phyloP scores from a whole-genome alignment of 2,113 vertebrate species.

The Isichthys henryi region DNA sequence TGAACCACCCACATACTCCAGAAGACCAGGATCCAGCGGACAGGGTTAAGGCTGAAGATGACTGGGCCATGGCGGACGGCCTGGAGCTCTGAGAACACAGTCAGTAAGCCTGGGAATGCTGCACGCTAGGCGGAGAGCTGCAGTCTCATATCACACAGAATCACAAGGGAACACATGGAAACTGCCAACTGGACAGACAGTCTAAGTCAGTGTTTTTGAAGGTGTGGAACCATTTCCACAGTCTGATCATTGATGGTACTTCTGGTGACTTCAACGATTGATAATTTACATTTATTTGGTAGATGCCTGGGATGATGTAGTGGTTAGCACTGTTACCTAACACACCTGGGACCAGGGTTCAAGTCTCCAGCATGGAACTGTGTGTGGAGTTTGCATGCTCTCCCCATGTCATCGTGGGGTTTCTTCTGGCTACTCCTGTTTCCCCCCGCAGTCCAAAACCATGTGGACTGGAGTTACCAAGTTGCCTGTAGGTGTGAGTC shows the following conservation, averaged over 20 bases:
- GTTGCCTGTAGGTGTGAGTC: background rate
- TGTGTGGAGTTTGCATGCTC: background rate
- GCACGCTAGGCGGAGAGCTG: background rate
- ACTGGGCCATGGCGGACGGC: background rate
- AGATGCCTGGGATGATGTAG: background rate
- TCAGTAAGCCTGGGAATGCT: background rate
- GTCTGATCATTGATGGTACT: background rate
- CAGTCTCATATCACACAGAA: background rate
- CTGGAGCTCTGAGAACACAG: background rate
- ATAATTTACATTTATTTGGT: background rate
- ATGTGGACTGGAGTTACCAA: background rate
- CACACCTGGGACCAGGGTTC: background rate
- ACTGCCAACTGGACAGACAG: background rate
- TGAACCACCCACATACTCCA: background rate
- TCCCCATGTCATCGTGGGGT: background rate
- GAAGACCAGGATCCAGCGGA: background rate
- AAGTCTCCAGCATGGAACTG: background rate
- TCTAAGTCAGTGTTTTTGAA: background rate
- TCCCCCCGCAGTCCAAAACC: background rate
- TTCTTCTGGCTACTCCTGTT: background rate
- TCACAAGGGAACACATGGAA: background rate
- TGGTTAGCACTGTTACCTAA: background rate
- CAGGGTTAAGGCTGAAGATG: background rate
- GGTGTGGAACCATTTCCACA: background rate
- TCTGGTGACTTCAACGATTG: background rate